These are phyloP conservation scores for Tretioscincus oriximinensis DNA, from an alignment of 2,113 vertebrate genomes.

Conservation along the genomic window DNA sequence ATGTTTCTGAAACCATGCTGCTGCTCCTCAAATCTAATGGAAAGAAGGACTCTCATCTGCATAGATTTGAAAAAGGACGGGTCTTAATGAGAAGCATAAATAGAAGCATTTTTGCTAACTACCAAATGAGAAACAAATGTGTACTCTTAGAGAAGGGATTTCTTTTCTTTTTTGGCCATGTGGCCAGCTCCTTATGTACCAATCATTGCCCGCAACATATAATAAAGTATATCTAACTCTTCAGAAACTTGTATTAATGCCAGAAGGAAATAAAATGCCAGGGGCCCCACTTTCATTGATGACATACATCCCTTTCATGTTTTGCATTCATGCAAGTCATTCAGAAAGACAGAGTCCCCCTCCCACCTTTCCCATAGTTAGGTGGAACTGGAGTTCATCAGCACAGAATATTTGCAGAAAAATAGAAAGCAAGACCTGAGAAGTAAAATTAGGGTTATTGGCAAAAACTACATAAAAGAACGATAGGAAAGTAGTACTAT, in stretches of 20 bases:
- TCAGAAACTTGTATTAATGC: slow-evolving; percentile 37
- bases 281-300: slow-evolving; percentile 26
- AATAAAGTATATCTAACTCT: slow-evolving; percentile 31
- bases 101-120: slow-evolving; percentile 54
- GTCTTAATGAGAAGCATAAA: slow-evolving; percentile 53
- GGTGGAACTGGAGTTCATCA: slow-evolving; percentile 7
- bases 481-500: neutral
- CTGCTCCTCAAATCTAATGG: slow-evolving; percentile 40
- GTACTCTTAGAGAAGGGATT: slow-evolving; percentile 31
- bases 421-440: neutral
- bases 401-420: neutral
- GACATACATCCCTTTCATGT: neutral
- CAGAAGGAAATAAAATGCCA: slow-evolving; percentile 46
- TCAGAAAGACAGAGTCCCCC: neutral
- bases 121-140: slow-evolving; percentile 65
- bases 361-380: slow-evolving; percentile 18
- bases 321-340: slow-evolving; percentile 42
- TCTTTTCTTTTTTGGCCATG: slow-evolving; percentile 38
- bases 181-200: slow-evolving; percentile 43
- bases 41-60: slow-evolving; percentile 31
- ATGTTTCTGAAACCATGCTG: neutral
- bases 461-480: slow-evolving; percentile 8
- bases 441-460: neutral
- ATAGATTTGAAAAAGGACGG: slow-evolving; percentile 27
- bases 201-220: slow-evolving; percentile 2